Conservation (phyloP, 2,113 vertebrate species). For the Pachyramphus minor region DNA sequence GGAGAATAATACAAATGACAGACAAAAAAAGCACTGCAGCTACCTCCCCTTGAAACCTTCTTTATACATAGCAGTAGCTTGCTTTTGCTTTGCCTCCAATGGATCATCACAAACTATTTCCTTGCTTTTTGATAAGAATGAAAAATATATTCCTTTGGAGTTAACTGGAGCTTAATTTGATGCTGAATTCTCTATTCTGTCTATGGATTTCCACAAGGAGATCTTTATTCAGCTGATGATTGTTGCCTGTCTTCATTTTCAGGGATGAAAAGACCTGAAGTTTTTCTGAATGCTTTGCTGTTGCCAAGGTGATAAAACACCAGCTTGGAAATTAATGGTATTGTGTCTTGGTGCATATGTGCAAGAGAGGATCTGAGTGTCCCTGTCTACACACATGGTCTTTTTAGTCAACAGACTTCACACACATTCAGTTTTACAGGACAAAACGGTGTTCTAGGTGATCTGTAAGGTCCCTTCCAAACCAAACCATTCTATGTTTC, state of each 20-base stretch:
- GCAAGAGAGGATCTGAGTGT: background rate
- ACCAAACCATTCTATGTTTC: background rate
- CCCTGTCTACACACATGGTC: background rate
- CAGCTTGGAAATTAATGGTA: background rate
- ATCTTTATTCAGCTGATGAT: background rate
- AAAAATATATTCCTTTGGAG: background rate
- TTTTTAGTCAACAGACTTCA: background rate
- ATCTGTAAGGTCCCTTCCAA: background rate
- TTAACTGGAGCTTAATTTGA: background rate
- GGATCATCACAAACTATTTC: background rate
- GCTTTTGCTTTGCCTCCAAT: background rate
- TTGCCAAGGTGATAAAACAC: slow-evolving; percentile 32
- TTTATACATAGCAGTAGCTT: background rate
- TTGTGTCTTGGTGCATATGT: background rate
- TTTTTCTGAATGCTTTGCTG: slow-evolving; percentile 13
- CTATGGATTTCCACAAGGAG: background rate
- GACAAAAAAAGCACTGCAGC: background rate
- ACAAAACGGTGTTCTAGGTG: background rate
- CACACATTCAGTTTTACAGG: background rate
- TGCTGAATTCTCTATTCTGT: background rate
- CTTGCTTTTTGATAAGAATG: background rate
- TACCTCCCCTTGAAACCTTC: background rate
- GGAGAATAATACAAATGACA: background rate
- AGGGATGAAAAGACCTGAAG: background rate
- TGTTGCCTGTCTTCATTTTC: background rate